A percentile compares a stretch with the other conserved stretches of the same genome.
phyloP scores from a whole-genome alignment of 2,888 invertebrate genomes.

The Entomobrya proxima region DNA sequence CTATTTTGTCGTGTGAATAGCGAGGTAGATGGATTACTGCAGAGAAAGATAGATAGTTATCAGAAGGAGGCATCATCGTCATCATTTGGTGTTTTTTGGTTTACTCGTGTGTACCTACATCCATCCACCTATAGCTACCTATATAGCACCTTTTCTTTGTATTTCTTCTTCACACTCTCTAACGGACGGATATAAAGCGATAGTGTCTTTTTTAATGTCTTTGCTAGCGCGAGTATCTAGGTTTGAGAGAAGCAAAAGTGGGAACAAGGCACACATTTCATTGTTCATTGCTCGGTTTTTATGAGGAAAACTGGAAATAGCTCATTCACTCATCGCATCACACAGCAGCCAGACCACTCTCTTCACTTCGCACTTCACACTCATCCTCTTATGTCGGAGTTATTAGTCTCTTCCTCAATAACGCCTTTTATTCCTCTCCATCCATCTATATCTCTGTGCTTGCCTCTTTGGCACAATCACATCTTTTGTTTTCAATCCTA shows the following conservation, averaged over 20 bases:
- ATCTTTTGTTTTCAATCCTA: slow-evolving; percentile 46
- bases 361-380: slow-evolving; percentile 1
- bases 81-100: not conserved
- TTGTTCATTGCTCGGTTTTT: slow-evolving; percentile 56
- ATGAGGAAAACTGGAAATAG: slow-evolving; percentile 64
- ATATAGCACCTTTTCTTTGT: slow-evolving; percentile 55
- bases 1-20: slow-evolving; percentile 10
- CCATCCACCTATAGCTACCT: not conserved
- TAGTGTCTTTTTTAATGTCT: slow-evolving; percentile 59
- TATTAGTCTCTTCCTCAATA: slow-evolving; percentile 43
- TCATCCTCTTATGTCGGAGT: slow-evolving; percentile 38
- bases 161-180: not conserved
- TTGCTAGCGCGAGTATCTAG: slow-evolving; percentile 33
- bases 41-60: slow-evolving; percentile 50
- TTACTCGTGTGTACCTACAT: not conserved
- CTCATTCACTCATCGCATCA: slow-evolving; percentile 61
- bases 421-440: not conserved
- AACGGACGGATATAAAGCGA: not conserved
- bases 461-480: slow-evolving; percentile 29
- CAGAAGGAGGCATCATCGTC: slow-evolving; percentile 44
- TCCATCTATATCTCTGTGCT: not conserved
- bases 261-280: slow-evolving; percentile 50
- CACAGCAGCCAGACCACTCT: slow-evolving; percentile 18
- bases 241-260: slow-evolving; percentile 20
- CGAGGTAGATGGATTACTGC: slow-evolving; percentile 18